Evolutionary conservation across 2,113 vertebrate species (phyloP).

Genomic region (Zonotrichia leucophrys): DNA sequence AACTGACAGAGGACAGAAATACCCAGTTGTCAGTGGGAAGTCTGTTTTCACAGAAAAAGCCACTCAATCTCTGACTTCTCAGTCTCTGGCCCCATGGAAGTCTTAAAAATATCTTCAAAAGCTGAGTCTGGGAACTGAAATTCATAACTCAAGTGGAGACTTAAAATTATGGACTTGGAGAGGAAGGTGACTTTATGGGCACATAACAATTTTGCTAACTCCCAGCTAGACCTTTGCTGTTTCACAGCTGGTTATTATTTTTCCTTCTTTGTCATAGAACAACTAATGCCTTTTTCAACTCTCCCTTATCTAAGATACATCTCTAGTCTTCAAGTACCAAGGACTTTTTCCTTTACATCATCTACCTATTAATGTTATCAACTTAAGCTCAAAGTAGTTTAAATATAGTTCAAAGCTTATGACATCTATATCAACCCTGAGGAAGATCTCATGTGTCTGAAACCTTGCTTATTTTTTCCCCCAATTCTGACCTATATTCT

Average conservation of each 20-base stretch:
- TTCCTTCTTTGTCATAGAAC: not conserved
- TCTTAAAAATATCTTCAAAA: slow-evolving; percentile 5
- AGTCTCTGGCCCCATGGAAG: not conserved
- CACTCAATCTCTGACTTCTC: not conserved
- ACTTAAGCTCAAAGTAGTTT: not conserved
- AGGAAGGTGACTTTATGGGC: not conserved
- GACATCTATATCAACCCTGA: not conserved
- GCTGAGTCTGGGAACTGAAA: not conserved
- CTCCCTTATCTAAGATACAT: not conserved
- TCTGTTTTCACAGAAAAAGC: not conserved
- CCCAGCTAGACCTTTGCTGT: not conserved
- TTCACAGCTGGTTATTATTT: not conserved
- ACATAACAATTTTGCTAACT: not conserved
- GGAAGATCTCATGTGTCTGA: not conserved
- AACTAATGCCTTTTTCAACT: not conserved
- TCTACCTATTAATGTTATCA: not conserved
- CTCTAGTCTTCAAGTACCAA: not conserved
- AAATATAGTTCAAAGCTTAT: not conserved
- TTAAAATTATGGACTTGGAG: not conserved
- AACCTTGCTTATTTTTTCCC: not conserved
- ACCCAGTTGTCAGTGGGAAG: not conserved
- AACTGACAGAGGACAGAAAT: not conserved
- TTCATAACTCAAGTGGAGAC: not conserved
- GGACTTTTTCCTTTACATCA: not conserved
- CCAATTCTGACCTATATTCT: not conserved